A percentile compares a stretch with the other conserved stretches of the same genome.
phyloP scores from a whole-genome alignment of 2,888 invertebrate species.

The Clistopyga incitator region DNA sequence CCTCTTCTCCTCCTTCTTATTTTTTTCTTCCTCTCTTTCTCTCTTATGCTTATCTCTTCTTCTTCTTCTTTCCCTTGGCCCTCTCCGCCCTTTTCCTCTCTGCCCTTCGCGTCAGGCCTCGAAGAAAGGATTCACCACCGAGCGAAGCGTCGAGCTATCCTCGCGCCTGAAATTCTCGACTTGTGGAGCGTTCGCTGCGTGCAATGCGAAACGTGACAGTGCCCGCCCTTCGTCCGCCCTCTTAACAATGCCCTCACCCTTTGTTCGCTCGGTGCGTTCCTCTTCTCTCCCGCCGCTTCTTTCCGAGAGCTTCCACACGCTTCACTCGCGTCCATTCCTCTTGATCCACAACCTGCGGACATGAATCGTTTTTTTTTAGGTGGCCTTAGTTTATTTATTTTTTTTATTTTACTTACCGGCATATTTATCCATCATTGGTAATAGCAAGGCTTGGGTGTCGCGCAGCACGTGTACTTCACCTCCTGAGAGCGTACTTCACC shows the following conservation, averaged over 20 bases:
- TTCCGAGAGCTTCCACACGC: conserved; percentile 19
- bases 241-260: conserved; percentile 79
- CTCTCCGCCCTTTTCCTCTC: conserved; percentile 38
- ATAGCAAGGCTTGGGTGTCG: conserved; percentile 12
- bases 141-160: conserved; percentile 22
- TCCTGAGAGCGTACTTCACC: conserved; percentile 1
- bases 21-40: conserved; percentile 11
- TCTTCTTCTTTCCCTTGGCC: conserved; percentile 47
- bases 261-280: conserved; percentile 59
- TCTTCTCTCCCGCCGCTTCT: conserved; percentile 35
- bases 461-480: neutral
- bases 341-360: conserved; percentile 23
- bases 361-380: conserved; percentile 12
- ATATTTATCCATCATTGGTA: conserved; percentile 22
- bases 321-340: conserved; percentile 37
- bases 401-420: conserved; percentile 8
- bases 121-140: conserved; percentile 61
- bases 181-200: conserved; percentile 77
- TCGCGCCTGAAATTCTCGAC: conserved; percentile 62
- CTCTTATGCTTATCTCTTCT: conserved; percentile 26
- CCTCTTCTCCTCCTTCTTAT: no score
- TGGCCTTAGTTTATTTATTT: conserved; percentile 17
- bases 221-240: conserved; percentile 75
- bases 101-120: conserved; percentile 12
- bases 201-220: conserved; percentile 83